Evolutionary conservation across 2,797 vertebrate genomes (phyloP), one percentile per base, ranked within the genome.

Genomic region (Pteronotus mesoamericanus): DNA sequence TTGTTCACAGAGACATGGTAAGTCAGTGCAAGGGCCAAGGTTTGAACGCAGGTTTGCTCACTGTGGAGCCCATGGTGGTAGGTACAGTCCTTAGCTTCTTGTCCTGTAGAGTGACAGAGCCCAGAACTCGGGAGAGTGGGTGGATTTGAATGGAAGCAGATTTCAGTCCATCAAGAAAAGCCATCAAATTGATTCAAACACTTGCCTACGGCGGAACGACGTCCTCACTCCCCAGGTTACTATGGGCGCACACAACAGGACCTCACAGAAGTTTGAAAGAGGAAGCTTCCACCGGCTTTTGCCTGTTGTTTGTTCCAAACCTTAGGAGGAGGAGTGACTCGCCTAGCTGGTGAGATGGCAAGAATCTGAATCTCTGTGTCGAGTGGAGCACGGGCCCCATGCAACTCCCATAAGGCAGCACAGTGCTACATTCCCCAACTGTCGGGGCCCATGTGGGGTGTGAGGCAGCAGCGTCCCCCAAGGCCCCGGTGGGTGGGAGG

Each of bases 191-290:
- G 55, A n/a, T 3, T 21, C 8, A 24, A 8, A 16, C 3, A 29
- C 3, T 68, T 29, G 37, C 48, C 10, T 16, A 3, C 72, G 57
- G 42, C 7, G 0, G 34, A 39, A 21, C 6, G 51, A 24, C 0
- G 0, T 0, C 22, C n/a, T 44, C 19, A 48, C 2, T 18, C 6
- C 0, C 11, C 4, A 0, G 2, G 16, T 26, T 29, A 1, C 21
- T 1, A 0, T 22, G 51, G 59, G 74, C 4, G 0, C 5, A 9
- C 6, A 0, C 6, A 37, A 9, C 22, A 29, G 66, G 48, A 11
- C 1, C 12, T 32, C 3, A 21, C 21, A 9, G 44, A 37, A 29
- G 53, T 48, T 4, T 44, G 21, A 39, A 79, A n/a, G 59, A 46
- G 46, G 34, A 74, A 71, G 34, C 11, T 29, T 48, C 79, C 51